Base-by-base conservation (phyloP, 2,797 vertebrate species). In the Thamnophis elegans region DNA sequence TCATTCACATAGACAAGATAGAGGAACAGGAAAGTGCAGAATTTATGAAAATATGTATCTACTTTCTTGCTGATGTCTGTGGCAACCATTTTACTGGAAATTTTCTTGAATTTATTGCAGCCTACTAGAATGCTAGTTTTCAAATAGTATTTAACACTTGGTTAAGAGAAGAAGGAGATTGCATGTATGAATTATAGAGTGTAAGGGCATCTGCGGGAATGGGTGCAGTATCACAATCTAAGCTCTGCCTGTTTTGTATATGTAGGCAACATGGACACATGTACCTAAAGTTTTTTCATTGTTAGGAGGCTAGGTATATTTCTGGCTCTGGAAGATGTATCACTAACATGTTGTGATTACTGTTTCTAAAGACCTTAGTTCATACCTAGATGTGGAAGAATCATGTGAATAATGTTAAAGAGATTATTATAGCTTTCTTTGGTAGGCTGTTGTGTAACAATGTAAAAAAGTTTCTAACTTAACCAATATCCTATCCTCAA, bases 371-470 rank as follows among this genome's bases (percentile, higher is more conserved):
- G 2, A 65, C 53, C 16, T 53, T 47, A 16, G 5, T 73, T 25
- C 25, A 54, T 82, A 53, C 4, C 5, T 32, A n/a, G 3, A 60
- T 32, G 2, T 73, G 47, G 22, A 13, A 58, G 28, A 51, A 68
- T 32, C 54, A 32, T 4, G 14, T 47, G 6, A 28, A 58, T 20
- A 22, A 26, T 32, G 11, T 82, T 47, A 47, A 22, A 42, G 18
- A 78, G 36, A 82, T 47, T 47, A 9, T 82, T 82, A 25, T 82
- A 47, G 10, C 36, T 82, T 82, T 82, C 36, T 25, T 42, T 82
- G 36, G 4, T 47, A 82, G 73, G 73, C 20, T 82, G 73, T 73
- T 82, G 91, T 96, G 60, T 93, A 95, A 93, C 94, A 93, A 89
- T 60, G 51, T 36, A 36, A 36, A 1, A 89, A 91, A 13, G 91